These are phyloP conservation scores for Echiichthys vipera DNA, from an alignment of 2,797 vertebrate genomes.

Conservation along the genomic window DNA sequence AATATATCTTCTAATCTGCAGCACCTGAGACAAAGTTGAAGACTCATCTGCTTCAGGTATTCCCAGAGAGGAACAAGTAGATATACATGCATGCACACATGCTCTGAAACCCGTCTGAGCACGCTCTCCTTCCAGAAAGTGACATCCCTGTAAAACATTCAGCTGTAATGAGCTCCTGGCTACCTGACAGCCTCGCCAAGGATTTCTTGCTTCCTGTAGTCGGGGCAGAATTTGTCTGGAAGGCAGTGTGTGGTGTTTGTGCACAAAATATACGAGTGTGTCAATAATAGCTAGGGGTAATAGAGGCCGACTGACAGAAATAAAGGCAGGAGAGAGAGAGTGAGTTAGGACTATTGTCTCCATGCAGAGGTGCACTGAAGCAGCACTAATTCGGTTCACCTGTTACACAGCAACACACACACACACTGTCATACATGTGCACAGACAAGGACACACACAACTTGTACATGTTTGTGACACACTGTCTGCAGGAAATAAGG, in stretches of 20 bases:
- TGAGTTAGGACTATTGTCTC: slow-evolving; percentile 13
- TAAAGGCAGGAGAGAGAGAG: background rate
- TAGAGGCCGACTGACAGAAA: background rate
- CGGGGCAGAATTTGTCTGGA: slow-evolving; percentile 3
- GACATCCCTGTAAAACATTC: slow-evolving; percentile 61
- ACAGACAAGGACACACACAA: background rate
- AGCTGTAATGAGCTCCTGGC: slow-evolving; percentile 50
- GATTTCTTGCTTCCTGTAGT: slow-evolving; percentile 31
- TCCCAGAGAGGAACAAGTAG: slow-evolving; percentile 25
- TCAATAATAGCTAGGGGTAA: background rate
- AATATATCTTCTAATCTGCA: slow-evolving; percentile 47
- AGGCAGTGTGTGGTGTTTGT: slow-evolving; percentile 2
- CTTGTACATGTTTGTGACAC: slow-evolving; percentile 28
- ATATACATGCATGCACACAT: slow-evolving; percentile 40
- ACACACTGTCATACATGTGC: background rate
- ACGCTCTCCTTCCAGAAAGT: slow-evolving; percentile 60
- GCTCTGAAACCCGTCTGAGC: slow-evolving; percentile 51
- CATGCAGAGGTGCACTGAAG: slow-evolving; percentile 9
- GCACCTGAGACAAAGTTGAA: slow-evolving; percentile 39
- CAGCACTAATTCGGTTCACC: slow-evolving; percentile 23
- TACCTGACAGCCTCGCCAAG: slow-evolving; percentile 32
- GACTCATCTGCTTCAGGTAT: slow-evolving; percentile 31
- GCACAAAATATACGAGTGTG: background rate
- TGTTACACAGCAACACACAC: slow-evolving; percentile 24
- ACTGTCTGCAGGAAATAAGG: slow-evolving; percentile 36